Percentiles rank a stretch among this genome's conserved stretches.
Evolutionary conservation across 2,888 invertebrate genomes (phyloP).

Genomic region (Anoplius nigerrimus): DNA sequence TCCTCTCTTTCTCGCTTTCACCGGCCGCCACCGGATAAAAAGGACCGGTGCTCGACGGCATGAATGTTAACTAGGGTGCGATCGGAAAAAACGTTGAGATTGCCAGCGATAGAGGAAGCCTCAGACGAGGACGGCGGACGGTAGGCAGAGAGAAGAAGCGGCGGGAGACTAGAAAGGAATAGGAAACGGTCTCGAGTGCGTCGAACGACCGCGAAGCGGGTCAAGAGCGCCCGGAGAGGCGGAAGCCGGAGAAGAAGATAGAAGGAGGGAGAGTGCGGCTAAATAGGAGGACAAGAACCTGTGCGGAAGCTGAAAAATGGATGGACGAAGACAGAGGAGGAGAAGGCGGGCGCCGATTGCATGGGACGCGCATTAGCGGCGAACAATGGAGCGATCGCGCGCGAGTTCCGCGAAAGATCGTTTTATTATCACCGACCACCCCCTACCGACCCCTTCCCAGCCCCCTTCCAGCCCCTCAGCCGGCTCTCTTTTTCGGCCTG

Average conservation of each 20-base stretch:
- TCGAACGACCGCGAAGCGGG: slow-evolving; percentile 44
- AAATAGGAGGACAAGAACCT: neutral
- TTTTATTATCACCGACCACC: slow-evolving; percentile 55
- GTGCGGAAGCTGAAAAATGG: slow-evolving; percentile 8
- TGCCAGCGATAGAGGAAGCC: neutral
- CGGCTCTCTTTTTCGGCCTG: neutral
- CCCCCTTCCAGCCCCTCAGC: neutral
- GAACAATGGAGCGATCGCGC: slow-evolving; percentile 60
- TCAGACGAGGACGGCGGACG: slow-evolving; percentile 3
- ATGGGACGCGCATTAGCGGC: slow-evolving; percentile 47
- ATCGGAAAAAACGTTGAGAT: slow-evolving; percentile 36
- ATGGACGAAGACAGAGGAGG: slow-evolving; percentile 4
- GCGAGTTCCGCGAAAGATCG: slow-evolving; percentile 47
- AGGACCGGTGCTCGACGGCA: slow-evolving; percentile 46
- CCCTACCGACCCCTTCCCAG: slow-evolving; percentile 21
- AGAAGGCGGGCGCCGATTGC: slow-evolving; percentile 1
- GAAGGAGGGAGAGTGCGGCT: neutral
- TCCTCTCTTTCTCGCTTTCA: slow-evolving; percentile 42
- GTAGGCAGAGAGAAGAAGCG: slow-evolving; percentile 1
- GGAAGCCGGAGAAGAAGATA: slow-evolving; percentile 10
- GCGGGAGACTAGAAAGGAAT: slow-evolving; percentile 17
- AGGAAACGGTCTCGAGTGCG: slow-evolving; percentile 46
- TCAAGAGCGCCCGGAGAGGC: slow-evolving; percentile 37
- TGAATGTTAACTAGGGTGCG: slow-evolving; percentile 59
- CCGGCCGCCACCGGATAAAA: slow-evolving; percentile 44